Evolutionary conservation across 2,888 invertebrate species (phyloP), one percentile per base, ranked within the genome.

Genomic region (Sicus ferrugineus): DNA sequence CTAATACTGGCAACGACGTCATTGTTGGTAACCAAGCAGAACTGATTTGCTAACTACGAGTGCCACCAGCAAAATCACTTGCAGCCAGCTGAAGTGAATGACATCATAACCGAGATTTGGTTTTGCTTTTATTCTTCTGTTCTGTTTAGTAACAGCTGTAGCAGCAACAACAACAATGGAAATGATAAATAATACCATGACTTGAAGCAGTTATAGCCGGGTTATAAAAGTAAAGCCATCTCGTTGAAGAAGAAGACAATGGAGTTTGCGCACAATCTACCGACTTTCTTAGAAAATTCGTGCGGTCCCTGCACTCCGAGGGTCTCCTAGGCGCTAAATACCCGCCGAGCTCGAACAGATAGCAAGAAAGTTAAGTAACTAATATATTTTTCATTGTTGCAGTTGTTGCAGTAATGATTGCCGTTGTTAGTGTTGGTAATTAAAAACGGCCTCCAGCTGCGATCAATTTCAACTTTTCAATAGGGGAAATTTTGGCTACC

Each of bases 51-150:
- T 16, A 48, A 56, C 52, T 31, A 16, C 59, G 42, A n/a, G n/a
- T n/a, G 16, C 14, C 59, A 62, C 19, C 46, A 23, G 16, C 26
- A 70, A 67, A 46, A 46, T 30, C 46, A 16, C 58, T 61, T 61
- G 48, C 21, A 30, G n/a, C 30, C 46, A 58, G 26, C 30, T 28
- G 48, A 61, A 70, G 66, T 67, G 64, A 70, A 70, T 70, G 70
- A 70, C 70, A 70, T 70, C 70, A 70, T 70, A 59, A 64, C 67
- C 67, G 70, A 67, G 64, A 67, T 67, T 64, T 46, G 52, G n/a
- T 28, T 34, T 7, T 23, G 30, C n/a, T 48, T 61, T 67, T 61
- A 28, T 52, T 48, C 9, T 61, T 59, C n/a, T 19, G 50, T 14
- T 46, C 14, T 7, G 28, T 26, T 63, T 63, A 52, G 50, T 50